These are phyloP conservation scores for Coronaproctus castanopsis DNA, from an alignment of 2,888 invertebrate species.

Conservation along the genomic window DNA sequence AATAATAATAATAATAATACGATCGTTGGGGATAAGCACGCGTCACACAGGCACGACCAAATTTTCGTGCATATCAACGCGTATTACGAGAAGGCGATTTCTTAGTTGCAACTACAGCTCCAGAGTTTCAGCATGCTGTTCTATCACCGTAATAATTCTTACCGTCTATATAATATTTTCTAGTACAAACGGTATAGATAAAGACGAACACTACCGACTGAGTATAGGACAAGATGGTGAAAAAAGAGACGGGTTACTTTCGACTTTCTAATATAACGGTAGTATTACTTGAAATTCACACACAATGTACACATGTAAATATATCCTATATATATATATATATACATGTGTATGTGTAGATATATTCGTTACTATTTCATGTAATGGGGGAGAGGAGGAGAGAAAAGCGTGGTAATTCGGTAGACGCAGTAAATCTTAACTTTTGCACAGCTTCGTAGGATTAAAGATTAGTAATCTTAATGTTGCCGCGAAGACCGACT, in stretches of 20 bases:
- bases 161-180: not conserved
- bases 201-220: not conserved
- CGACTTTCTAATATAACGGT: too few relatives aligned
- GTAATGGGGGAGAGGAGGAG: not conserved
- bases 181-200: not conserved
- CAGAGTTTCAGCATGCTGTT: too few relatives aligned
- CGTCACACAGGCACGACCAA: too few relatives aligned
- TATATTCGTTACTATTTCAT: conserved; percentile 13
- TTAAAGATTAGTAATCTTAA: conserved; percentile 25
- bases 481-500: conserved; percentile 19
- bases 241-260: too few relatives aligned
- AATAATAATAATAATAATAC: too few relatives aligned
- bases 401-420: conserved; percentile 7
- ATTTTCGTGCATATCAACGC: too few relatives aligned
- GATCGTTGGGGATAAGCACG: too few relatives aligned
- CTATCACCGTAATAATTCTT: not conserved
- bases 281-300: too few relatives aligned
- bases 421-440: conserved; percentile 23
- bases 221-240: too few relatives aligned
- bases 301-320: too few relatives aligned
- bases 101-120: too few relatives aligned
- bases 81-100: not conserved
- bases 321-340: not conserved
- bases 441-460: conserved; percentile 21
- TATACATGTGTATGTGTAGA: not conserved